Evolutionary conservation across 2,113 vertebrate species (phyloP).

Genomic region (Antechinus flavipes): DNA sequence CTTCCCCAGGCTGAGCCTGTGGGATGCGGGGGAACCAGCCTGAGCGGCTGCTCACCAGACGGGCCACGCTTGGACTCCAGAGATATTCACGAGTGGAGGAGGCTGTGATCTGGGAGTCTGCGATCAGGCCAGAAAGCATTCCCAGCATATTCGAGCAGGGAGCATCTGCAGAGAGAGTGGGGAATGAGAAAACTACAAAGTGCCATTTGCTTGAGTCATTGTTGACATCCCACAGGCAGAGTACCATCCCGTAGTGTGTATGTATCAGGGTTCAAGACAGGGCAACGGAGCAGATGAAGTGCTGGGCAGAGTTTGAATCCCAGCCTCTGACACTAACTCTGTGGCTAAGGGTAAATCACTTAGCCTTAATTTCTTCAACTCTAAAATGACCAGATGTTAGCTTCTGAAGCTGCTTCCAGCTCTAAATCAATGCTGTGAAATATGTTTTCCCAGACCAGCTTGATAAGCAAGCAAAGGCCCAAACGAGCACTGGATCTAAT

Average conservation of each 20-base stretch:
- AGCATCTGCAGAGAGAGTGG: slow-evolving; percentile 85
- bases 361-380: background rate
- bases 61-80: slow-evolving; percentile 93
- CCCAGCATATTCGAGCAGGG: slow-evolving; percentile 97
- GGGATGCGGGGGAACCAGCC: slow-evolving; percentile 96
- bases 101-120: slow-evolving; percentile 94
- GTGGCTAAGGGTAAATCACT: background rate
- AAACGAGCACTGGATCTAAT: background rate
- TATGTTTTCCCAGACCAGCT: background rate
- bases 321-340: background rate
- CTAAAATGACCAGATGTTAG: background rate
- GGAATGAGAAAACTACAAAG: background rate
- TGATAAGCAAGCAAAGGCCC: background rate
- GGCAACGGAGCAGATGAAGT: background rate
- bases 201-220: background rate
- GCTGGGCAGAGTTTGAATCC: background rate
- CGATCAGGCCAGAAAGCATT: slow-evolving; percentile 95
- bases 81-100: slow-evolving; percentile 96
- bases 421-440: background rate
- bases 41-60: slow-evolving; percentile 95
- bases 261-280: background rate
- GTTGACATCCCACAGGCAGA: background rate
- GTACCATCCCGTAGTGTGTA: background rate
- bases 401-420: background rate
- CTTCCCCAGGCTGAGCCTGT: slow-evolving; percentile 93